Evolutionary conservation across 2,888 invertebrate species (phyloP), one percentile per base, ranked within the genome.

Genomic region (Nemotelus pantherinus): DNA sequence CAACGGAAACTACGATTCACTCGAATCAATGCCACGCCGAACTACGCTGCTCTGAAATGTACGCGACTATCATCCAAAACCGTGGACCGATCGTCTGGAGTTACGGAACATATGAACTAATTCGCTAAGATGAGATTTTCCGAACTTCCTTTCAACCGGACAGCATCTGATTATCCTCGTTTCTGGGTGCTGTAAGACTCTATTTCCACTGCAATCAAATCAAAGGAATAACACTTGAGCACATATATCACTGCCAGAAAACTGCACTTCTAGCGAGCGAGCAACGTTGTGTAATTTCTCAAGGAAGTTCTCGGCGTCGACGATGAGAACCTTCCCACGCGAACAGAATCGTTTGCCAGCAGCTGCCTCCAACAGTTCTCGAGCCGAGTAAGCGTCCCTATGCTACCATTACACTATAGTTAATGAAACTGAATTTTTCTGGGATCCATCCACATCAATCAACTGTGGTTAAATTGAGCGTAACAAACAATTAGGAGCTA

Each of bases 241-340:
- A 70, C 70, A 55, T 44, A 55, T 70, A 5, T 6, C 55, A 55
- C 44, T 2, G 39, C 47, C n/a, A 4, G 48, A 9, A 6, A 70
- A 70, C 55, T 70, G 55, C 53, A 55, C n/a, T 70, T 70, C 10
- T 10, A n/a, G 9, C 2, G 55, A 9, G 50, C 2, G 6, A 53
- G 55, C 55, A 53, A n/a, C 5, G 55, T 70, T 70, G 70, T 70
- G 70, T 70, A 70, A 70, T 70, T 70, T 55, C 43, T 25, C 70
- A 53, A 25, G 55, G 70, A 70, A 70, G 55, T 6, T 55, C 10
- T 47, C 70, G 53, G 43, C 63, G 41, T 25, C 43, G 41, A 3
- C 60, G 60, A 60, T 43, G 60, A 50, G 41, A 55, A 47, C 53
- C 70, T 70, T 70, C 70, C 70, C 70, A 70, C 70, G 70, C 70